These are phyloP conservation scores for Nestor notabilis DNA, from an alignment of 2,113 vertebrate genomes.

Conservation along the genomic window DNA sequence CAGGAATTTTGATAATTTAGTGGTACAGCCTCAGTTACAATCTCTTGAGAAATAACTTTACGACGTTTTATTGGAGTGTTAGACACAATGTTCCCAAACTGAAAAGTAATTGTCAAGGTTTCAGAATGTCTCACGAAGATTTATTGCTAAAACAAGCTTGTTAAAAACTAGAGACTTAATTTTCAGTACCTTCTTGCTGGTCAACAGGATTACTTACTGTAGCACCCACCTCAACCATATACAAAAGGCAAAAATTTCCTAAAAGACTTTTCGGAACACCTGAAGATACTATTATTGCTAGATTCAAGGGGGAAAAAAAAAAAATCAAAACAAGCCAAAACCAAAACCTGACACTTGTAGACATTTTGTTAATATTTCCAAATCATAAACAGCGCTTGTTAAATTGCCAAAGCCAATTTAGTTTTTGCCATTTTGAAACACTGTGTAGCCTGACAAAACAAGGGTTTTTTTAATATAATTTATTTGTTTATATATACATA, in stretches of 20 bases:
- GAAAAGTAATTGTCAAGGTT: conserved; percentile 38
- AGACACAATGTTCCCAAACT: conserved; percentile 88
- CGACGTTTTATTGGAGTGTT: conserved; percentile 83
- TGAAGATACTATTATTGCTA: background rate
- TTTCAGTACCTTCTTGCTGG: background rate
- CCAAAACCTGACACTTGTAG: background rate
- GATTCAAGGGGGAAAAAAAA: background rate
- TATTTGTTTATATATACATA: background rate
- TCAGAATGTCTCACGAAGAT: conserved; percentile 15
- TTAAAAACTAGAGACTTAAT: background rate
- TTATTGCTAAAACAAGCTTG: background rate
- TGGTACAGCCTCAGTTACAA: conserved; percentile 36
- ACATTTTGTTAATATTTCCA: background rate
- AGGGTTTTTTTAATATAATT: background rate
- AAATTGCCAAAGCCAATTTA: background rate
- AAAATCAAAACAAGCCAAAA: accelerated
- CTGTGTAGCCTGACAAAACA: background rate
- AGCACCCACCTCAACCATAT: background rate
- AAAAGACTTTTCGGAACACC: background rate
- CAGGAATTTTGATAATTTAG: conserved; percentile 60
- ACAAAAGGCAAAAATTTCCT: background rate
- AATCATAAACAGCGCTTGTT: background rate
- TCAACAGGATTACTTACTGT: background rate
- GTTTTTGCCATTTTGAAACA: background rate
- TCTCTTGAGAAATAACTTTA: conserved; percentile 76